Percentiles rank a stretch among this genome's conserved stretches.
Evolutionary conservation across 2,113 vertebrate genomes (phyloP).

Genomic region (Laticauda colubrina): DNA sequence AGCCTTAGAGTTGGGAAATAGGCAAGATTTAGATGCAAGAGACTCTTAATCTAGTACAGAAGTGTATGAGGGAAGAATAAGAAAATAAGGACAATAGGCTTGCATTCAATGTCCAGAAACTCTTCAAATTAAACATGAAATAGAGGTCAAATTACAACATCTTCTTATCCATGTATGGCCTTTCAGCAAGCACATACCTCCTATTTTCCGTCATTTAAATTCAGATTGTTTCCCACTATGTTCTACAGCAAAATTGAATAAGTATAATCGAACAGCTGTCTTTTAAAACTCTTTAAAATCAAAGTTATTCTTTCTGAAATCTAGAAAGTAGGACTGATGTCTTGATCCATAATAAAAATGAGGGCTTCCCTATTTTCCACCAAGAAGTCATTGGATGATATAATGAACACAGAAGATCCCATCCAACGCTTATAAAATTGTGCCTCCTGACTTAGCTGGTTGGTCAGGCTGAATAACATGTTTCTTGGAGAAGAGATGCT

Average conservation of each 20-base stretch:
- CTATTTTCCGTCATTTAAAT: background rate
- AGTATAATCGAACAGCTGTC: background rate
- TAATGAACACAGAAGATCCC: background rate
- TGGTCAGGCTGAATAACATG: background rate
- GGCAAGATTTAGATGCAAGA: background rate
- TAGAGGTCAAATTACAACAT: background rate
- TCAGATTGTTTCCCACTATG: background rate
- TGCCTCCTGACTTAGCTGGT: background rate
- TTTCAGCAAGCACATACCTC: background rate
- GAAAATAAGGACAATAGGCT: background rate
- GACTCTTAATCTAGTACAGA: background rate
- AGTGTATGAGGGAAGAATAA: background rate
- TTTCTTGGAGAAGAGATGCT: background rate
- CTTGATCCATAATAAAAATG: background rate
- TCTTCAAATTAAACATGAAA: background rate
- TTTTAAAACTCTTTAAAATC: background rate
- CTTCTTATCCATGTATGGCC: too few relatives aligned
- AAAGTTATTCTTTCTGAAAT: background rate
- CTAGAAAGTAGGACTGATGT: background rate
- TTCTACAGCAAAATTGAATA: background rate
- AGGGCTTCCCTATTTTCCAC: background rate
- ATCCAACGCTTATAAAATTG: background rate
- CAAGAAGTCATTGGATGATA: background rate
- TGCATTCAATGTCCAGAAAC: background rate
- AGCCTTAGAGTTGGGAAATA: background rate